Evolutionary conservation across 1,140 invertebrate species (phyloP), one percentile per base, ranked within the genome.

Genomic region (Planococcus citri): DNA sequence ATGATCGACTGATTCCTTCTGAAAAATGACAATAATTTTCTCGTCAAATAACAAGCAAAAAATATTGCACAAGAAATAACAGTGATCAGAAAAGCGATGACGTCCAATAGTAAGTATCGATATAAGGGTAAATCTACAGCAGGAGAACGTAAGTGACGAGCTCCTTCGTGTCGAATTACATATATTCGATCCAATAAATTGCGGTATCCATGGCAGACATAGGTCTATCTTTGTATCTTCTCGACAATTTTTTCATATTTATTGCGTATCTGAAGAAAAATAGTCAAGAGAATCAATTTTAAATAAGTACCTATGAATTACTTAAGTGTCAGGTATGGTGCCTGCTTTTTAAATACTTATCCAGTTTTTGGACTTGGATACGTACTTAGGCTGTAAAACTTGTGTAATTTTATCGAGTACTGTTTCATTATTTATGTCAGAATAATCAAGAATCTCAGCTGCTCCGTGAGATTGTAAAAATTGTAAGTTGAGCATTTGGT

Each of bases 161-260:
- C 75, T 10, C 71, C 75, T 37, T 78, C 76, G 72, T 82, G 77
- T 24, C 80, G 75, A n/a, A 82, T 71, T 17, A 76, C 75, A 71
- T 86, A n/a, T n/a, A 86, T 73, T 86, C 84, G 0, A 83, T 80
- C 85, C 84, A 86, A 76, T 82, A 86, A 22, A 84, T 75, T 0
- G 84, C 82, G 0, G 79, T 82, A 4, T 85, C 81, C 41, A 83
- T 71, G 0, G 83, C 79, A 2, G 77, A 74, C 73, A 81, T 74
- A 0, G 83, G 83, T 60, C 82, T 77, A 73, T 86, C 84, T 27
- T 76, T 79, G 77, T 83, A 86, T 1, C 79, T 74, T 72, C 74
- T 74, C 0, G 85, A 85, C 1, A 84, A 24, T 27, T 75, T 74
- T 72, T 82, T 80, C 0, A 80, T 82, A 57, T 78, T 77, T 72